These are phyloP conservation scores for Drosophila differens DNA, from an alignment of 2,888 invertebrate genomes.

Conservation along the genomic window DNA sequence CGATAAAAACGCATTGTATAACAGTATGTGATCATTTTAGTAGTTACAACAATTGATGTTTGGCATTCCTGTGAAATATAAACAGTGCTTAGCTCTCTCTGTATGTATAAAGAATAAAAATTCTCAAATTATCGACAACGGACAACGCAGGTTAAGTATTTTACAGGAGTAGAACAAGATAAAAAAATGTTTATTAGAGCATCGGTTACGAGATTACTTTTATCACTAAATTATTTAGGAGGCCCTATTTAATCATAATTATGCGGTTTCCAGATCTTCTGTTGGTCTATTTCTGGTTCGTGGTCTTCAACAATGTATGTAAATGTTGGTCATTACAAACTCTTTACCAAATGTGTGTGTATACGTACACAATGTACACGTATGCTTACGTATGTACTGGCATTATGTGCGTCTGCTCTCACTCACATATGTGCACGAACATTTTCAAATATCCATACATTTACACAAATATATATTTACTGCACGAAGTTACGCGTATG, in stretches of 20 bases:
- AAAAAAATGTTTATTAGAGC: neutral
- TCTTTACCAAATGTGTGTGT: neutral
- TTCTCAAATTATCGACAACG: neutral
- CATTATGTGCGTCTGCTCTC: neutral
- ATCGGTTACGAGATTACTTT: neutral
- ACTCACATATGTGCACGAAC: neutral
- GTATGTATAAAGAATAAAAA: neutral
- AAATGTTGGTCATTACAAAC: slow-evolving; percentile 23
- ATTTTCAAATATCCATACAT: neutral
- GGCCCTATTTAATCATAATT: slow-evolving; percentile 20
- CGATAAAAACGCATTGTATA: neutral
- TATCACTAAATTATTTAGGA: neutral
- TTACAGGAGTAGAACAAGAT: neutral
- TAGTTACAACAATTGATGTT: neutral
- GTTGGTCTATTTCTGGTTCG: slow-evolving; percentile 8
- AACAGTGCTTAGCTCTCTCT: neutral
- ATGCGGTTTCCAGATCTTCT: slow-evolving; percentile 2
- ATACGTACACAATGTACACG: neutral
- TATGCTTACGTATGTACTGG: neutral
- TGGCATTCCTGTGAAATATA: neutral
- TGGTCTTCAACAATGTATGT: slow-evolving; percentile 23
- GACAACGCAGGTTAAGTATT: neutral
- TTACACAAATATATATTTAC: slow-evolving; percentile 8
- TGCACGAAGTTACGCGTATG: neutral
- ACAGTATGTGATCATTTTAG: neutral